Evolutionary conservation across 2,888 invertebrate genomes (phyloP).

Genomic region (Melangyna quadrimaculata): DNA sequence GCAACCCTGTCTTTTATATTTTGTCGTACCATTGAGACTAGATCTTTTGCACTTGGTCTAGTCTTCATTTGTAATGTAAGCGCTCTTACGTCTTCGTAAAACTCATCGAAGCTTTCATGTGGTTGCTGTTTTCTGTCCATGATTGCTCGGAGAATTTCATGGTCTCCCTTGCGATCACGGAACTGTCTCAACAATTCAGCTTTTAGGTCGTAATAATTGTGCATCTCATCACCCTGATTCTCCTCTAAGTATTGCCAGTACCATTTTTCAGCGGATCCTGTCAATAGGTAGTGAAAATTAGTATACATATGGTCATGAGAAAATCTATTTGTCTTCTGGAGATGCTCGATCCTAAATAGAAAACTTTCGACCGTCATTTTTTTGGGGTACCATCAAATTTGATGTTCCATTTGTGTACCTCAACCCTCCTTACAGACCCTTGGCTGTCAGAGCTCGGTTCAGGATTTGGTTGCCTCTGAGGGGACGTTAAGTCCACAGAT

Average conservation of each 20-base stretch:
- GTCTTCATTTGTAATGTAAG: background rate
- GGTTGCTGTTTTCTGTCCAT: background rate
- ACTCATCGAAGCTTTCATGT: background rate
- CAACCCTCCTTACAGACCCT: too few species aligned
- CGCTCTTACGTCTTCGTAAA: background rate
- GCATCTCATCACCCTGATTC: background rate
- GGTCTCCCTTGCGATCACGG: too few species aligned
- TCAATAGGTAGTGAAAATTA: background rate
- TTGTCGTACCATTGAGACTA: background rate
- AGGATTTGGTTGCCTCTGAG: too few species aligned
- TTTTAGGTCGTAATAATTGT: background rate
- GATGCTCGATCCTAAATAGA: too few species aligned
- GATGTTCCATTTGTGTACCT: too few species aligned
- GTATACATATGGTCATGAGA: too few species aligned
- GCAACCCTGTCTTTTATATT: background rate
- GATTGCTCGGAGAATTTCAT: background rate
- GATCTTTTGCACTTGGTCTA: background rate
- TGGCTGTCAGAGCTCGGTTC: too few species aligned
- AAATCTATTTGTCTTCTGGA: too few species aligned
- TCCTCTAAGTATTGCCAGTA: background rate
- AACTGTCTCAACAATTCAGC: background rate
- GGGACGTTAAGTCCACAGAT: too few species aligned
- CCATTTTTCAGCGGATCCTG: background rate
- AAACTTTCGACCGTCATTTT: too few species aligned
- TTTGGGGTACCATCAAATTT: too few species aligned